Conservation (phyloP, 2,113 vertebrate species). For the Oryzias celebensis region DNA sequence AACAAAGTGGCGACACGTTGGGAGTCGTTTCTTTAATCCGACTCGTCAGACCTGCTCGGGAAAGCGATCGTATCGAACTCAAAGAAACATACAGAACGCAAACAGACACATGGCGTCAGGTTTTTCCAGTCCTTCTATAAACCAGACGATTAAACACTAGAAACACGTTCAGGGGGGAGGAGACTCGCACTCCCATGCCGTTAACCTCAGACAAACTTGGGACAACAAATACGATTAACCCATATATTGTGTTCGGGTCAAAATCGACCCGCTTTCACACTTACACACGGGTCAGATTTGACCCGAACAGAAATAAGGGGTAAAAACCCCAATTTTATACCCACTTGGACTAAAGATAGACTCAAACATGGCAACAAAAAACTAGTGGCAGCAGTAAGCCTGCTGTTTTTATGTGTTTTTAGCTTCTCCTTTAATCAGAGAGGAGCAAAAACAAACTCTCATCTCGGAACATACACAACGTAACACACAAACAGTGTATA, state of each 20-base stretch:
- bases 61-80: conserved; percentile 28
- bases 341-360: conserved; percentile 37
- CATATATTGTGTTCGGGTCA: too few relatives aligned
- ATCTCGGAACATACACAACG: conserved; percentile 10
- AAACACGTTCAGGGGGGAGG: conserved; percentile 46
- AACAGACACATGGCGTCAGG: conserved; percentile 31
- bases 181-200: conserved; percentile 10
- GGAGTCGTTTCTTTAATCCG: conserved; percentile 1
- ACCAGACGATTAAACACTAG: conserved; percentile 47
- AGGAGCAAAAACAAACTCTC: conserved; percentile 54
- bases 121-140: conserved; percentile 53
- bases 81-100: conserved; percentile 33
- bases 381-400: too few relatives aligned
- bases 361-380: conserved; percentile 31
- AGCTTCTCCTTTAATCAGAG: conserved; percentile 60
- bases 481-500: conserved; percentile 35
- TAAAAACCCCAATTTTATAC: conserved; percentile 24
- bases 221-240: conserved; percentile 35
- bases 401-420: conserved; percentile 1
- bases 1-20: neutral
- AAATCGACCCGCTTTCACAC: too few relatives aligned
- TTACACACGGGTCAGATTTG: too few relatives aligned
- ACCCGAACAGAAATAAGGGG: too few relatives aligned
- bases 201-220: conserved; percentile 13
- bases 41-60: neutral